Conservation (phyloP, 2,113 vertebrate species). For the Hemicordylus capensis region DNA sequence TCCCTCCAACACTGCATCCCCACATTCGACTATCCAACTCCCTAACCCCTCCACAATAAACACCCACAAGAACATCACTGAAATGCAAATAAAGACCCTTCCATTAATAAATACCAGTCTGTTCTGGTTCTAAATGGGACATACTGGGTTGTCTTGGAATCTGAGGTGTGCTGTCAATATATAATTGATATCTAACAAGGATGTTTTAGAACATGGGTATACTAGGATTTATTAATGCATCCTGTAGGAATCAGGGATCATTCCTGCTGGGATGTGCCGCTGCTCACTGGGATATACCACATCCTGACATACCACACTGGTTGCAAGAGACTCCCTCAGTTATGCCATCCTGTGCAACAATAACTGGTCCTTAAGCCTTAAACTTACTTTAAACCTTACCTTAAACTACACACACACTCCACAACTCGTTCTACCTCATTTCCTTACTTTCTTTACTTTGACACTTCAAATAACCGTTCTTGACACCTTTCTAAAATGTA, state of each 20-base stretch:
- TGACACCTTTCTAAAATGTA: background rate
- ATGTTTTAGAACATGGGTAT: background rate
- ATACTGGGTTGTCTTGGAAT: background rate
- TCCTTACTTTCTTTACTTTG: background rate
- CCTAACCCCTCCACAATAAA: background rate
- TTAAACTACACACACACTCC: too few species aligned
- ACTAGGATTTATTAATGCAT: background rate
- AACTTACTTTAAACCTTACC: background rate
- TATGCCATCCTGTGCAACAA: background rate
- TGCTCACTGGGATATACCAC: background rate
- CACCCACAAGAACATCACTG: background rate
- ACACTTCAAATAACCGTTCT: background rate
- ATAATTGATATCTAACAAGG: background rate
- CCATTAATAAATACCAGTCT: background rate
- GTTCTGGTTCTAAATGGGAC: background rate
- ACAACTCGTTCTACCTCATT: background rate
- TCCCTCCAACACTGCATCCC: too few species aligned
- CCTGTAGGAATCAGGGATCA: background rate
- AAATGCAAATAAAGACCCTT: background rate
- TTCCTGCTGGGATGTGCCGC: background rate
- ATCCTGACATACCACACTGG: background rate
- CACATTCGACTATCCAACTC: background rate
- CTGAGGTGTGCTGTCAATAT: too few species aligned
- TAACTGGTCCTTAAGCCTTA: too few species aligned
- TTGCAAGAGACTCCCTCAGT: too few species aligned